Evolutionary conservation across 2,113 vertebrate species (phyloP), one percentile per base, ranked within the genome.

Genomic region (Cyanoliseus patagonus): DNA sequence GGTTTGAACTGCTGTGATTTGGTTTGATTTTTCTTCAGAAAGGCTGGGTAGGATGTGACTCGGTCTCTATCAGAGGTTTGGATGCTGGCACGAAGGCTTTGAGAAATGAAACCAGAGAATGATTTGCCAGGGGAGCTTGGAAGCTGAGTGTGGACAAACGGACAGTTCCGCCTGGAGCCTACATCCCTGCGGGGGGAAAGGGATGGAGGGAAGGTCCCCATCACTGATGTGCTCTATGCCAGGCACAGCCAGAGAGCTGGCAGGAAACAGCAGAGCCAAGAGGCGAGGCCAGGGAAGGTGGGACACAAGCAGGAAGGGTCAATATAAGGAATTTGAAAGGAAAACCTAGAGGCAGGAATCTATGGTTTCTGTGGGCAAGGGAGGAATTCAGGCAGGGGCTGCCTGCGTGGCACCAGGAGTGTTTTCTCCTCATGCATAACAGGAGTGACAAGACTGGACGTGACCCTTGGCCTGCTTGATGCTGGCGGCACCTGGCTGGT

Each of bases 1-100:
- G 28, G 41, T 14, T 11, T 77, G 72, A 28, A 17, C 1, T 37
- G 35, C 42, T 0, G 0, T n/a, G 78, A 30, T 42, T 46, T 52
- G 79, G 12, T 39, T 59, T 75, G 27, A 39, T 73, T 52, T 28
- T 61, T 67, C 61, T 74, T n/a, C 23, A 59, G 37, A 31, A 46
- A 49, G 53, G 28, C 64, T 68, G 85, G 52, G 30, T 18, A 51
- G 85, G 57, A 46, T 35, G 30, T 0, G 0, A 14, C 8, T 7
- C 68, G 81, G n/a, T 53, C 18, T 46, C 33, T 79, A 1, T 30
- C 33, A 62, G 31, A 33, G 84, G 55, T 10, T 3, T 47, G 84
- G 74, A 23, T 72, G 87, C 23, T 77, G 76, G 12, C 39, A 19
- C 6, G 19, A 37, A 49, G 84, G 25, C 49, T 44, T 3, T n/a